Evolutionary conservation across 2,797 vertebrate genomes (phyloP), one percentile per base, ranked within the genome.

Genomic region (Dermochelys coriacea): DNA sequence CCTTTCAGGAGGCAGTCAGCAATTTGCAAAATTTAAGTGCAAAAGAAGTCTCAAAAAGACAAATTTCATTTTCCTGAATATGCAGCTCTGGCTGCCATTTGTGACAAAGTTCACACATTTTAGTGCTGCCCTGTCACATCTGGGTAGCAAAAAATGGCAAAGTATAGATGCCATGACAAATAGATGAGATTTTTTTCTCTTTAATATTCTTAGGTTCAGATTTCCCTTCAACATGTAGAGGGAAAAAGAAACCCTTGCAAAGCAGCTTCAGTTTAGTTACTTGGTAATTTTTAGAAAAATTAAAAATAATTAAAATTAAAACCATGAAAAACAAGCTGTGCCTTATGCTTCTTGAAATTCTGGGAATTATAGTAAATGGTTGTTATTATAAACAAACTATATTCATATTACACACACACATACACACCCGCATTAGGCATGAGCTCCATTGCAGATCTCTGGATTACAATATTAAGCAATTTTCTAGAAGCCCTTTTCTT

Each of bases 41-140:
- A 94, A 90, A 96, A 71, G 59, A 41, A 97, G 91, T 94, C 91
- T 97, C 95, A 88, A 95, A 97, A 96, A 97, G 93, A 94, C 96
- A 97, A 94, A 94, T 89, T 92, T 95, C 90, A 87, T 96, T 97
- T 96, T 95, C 95, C 95, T 93, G 94, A 96, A 97, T 97, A 96
- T 94, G 91, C 95, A 90, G 92, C 93, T 94, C 94, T 95, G 95
- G 94, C 96, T 95, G 95, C 97, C 96, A 95, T 97, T 97, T 95
- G 94, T 94, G 96, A 96, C 96, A 97, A 95, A 96, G 95, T 97
- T 96, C 95, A 96, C 95, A 97, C 96, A 95, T 97, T 96, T 84
- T 94, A 85, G 92, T 96, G 95, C 97, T 97, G 95, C 97, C 97
- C 95, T 96, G 93, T 97, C 96, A 91, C 96, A 96, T 97, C 95